Evolutionary conservation across 2,888 invertebrate genomes (phyloP).

Genomic region (Lissocephala sabroskyi): DNA sequence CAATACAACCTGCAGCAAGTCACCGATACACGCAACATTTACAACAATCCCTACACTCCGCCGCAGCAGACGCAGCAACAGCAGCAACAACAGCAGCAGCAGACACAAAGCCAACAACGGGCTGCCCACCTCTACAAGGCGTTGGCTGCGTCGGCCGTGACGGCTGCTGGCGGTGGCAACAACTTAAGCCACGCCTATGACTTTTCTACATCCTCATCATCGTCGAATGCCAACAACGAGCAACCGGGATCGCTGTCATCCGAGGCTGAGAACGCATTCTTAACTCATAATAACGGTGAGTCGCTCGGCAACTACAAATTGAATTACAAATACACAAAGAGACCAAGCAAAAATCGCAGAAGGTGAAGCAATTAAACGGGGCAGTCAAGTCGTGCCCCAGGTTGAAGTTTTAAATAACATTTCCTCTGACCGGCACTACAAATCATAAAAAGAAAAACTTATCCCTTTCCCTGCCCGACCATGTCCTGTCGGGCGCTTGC

Average conservation of each 20-base stretch:
- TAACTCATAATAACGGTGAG: conserved; percentile 74
- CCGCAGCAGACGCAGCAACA: conserved; percentile 59
- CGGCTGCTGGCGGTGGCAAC: conserved; percentile 39
- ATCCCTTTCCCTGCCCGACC: not conserved
- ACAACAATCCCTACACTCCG: conserved; percentile 73
- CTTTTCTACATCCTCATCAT: conserved; percentile 62
- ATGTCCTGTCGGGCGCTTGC: conserved; percentile 17
- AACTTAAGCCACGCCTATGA: conserved; percentile 60
- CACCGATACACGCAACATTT: conserved; percentile 75
- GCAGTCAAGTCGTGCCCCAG: conserved; percentile 36
- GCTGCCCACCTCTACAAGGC: conserved; percentile 65
- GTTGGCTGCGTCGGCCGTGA: conserved; percentile 47
- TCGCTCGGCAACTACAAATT: too few species aligned
- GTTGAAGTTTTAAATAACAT: conserved; percentile 28
- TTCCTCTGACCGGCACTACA: conserved; percentile 31
- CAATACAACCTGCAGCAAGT: conserved; percentile 74
- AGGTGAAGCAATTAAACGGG: conserved; percentile 39
- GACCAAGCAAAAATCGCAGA: too few species aligned
- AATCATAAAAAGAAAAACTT: conserved; percentile 18
- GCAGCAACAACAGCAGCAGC: conserved; percentile 40
- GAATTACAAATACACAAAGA: too few species aligned
- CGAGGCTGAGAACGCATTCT: conserved; percentile 80
- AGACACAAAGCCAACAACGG: conserved; percentile 52
- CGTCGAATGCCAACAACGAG: conserved; percentile 55
- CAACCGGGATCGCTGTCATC: conserved; percentile 72